Evolutionary conservation across 2,888 invertebrate genomes (phyloP), one percentile per base, ranked within the genome.

Genomic region (Bombylius discolor): DNA sequence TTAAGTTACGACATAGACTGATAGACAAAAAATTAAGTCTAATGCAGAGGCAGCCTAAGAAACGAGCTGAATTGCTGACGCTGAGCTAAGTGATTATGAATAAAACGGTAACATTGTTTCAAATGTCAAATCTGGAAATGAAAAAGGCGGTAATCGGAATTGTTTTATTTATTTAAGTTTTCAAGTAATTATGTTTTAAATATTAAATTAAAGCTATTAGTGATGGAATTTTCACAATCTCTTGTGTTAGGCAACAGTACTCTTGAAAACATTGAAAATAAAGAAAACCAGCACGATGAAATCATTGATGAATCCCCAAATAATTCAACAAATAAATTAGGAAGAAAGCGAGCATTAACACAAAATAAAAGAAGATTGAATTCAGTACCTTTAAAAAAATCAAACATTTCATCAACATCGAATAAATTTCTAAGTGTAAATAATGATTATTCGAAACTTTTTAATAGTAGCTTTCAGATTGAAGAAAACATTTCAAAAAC

Each of bases 211-310:
- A n/a, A n/a, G 23, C 23, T 23, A 23, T 23, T 23, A 23, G 23
- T 23, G 23, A 72, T 72, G 72, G 66, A 66, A 1, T 72, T 73
- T 60, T 71, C 73, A 0, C 68, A 73, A 58, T 72, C 73, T 1
- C 65, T 73, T 31, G 64, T 67, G 14, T 63, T 73, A 52, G 71
- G 70, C 4, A 69, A 71, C 51, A 71, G 68, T 53, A 71, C 71
- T 0, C 65, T 72, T 42, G 63, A 68, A 63, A 65, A 68, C 55
- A 57, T 73, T 47, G 72, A 71, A 56, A 65, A 66, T 45, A 61
- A 55, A 34, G 63, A 64, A 13, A 60, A 63, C 5, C 51, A 65
- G 31, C 67, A 68, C 45, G 55, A 42, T 42, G 11, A 5, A 11
- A 11, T 66, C 0, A 68, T 71, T 49, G 65, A 70, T 49, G 72